Evolutionary conservation across 2,797 vertebrate genomes (phyloP), one percentile per base, ranked within the genome.

Genomic region (Naso thynnoides): DNA sequence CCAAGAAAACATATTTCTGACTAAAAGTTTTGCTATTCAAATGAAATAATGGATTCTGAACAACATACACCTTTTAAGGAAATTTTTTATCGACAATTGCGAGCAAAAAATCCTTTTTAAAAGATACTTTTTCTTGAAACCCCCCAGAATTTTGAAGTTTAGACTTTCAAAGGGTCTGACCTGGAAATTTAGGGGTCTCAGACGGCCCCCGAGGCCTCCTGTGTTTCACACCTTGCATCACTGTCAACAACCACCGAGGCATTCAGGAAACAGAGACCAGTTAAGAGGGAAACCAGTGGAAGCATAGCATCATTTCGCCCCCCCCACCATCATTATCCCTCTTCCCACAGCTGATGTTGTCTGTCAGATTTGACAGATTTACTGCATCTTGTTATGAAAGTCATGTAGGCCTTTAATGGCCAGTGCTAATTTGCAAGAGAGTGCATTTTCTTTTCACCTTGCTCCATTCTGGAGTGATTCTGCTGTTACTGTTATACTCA

Each of bases 311-410:
- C 0, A 24, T 52, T 55, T 33, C 62, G 21, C 31, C 70, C 62
- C 62, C 62, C 9, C 7, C 49, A 10, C 53, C 70, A 48, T 73
- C 64, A 52, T 79, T 78, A 79, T 57, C 52, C 53, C 47, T 50
- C 74, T 38, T 68, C 61, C 72, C 9, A 7, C 73, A 14, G 70
- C 48, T 49, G 55, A 81, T 61, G 23, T 49, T 64, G 65, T 64
- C 72, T 10, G 48, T 83, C 85, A 80, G 49, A 24, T 68, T 36
- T 70, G 74, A 81, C 75, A 69, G 57, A 73, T 77, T 78, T 52
- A 27, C 70, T 23, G 71, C 57, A 33, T 79, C 57, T 73, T 63
- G 64, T 84, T 61, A 70, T 47, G 61, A 73, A 76, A 59, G 78
- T 68, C 77, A 63, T 24, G 24, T 49, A 52, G 57, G 55, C 49